phyloP scores from a whole-genome alignment of 2,113 vertebrate genomes.

The Alligator mississippiensis region DNA sequence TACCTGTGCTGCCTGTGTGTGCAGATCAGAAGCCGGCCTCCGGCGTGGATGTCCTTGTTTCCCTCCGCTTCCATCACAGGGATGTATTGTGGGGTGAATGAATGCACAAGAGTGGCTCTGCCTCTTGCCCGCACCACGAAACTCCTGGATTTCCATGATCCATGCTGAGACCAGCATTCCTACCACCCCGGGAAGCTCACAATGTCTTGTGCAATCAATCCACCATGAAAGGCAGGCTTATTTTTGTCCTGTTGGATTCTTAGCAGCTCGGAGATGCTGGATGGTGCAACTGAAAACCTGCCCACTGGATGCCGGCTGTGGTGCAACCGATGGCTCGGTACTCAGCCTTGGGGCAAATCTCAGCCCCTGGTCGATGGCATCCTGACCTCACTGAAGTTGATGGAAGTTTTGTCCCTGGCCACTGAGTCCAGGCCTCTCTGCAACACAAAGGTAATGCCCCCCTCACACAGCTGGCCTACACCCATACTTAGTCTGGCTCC shows the following conservation, averaged over 20 bases:
- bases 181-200: not conserved
- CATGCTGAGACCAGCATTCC: not conserved
- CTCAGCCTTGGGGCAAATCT: not conserved
- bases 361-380: not conserved
- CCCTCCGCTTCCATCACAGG: not conserved
- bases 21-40: not conserved
- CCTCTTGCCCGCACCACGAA: not conserved
- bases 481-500: not conserved
- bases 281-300: not conserved
- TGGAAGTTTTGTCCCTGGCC: not conserved
- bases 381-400: not conserved
- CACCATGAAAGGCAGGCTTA: not conserved
- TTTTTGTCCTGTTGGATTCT: not conserved
- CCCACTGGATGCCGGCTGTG: not conserved
- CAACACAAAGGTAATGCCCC: not conserved
- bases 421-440: not conserved
- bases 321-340: not conserved
- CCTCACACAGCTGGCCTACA: not conserved
- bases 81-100: not conserved
- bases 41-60: not conserved
- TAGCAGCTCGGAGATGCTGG: not conserved
- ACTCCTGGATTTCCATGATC: not conserved
- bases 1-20: not conserved
- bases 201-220: not conserved
- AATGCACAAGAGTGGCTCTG: not conserved